These are phyloP conservation scores for Watsonalla binaria DNA, from an alignment of 2,888 invertebrate genomes.

Conservation along the genomic window DNA sequence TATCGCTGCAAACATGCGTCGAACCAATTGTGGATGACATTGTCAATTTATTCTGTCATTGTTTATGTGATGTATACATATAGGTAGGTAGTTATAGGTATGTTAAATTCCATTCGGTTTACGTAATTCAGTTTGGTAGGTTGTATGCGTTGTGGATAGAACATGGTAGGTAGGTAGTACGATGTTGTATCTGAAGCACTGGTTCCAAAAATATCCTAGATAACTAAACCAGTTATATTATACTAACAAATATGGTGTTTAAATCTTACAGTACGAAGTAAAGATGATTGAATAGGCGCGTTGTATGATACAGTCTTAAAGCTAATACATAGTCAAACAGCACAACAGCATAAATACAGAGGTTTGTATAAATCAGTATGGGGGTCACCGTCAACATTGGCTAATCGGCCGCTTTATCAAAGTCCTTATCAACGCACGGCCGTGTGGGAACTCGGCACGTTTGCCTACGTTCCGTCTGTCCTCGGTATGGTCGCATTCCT, in stretches of 20 bases:
- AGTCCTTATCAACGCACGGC: constrained; percentile 56
- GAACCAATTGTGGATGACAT: not conserved
- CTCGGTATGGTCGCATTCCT: constrained; percentile 58
- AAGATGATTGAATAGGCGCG: not conserved
- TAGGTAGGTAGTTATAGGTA: not conserved
- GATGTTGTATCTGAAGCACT: too few relatives aligned
- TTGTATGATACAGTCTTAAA: not conserved
- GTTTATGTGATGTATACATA: not conserved
- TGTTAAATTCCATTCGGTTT: not conserved
- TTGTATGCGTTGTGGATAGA: too few relatives aligned
- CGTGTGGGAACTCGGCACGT: constrained; percentile 35
- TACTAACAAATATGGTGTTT: too few relatives aligned
- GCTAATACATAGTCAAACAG: not conserved
- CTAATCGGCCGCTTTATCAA: constrained; percentile 70
- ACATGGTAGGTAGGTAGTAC: too few relatives aligned
- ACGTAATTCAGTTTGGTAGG: not conserved
- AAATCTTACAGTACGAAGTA: too few relatives aligned
- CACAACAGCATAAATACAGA: not conserved
- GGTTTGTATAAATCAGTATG: constrained; percentile 32
- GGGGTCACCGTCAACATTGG: constrained; percentile 58
- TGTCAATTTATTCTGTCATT: not conserved
- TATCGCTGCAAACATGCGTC: not conserved
- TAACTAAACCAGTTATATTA: too few relatives aligned
- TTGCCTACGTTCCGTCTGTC: constrained; percentile 24
- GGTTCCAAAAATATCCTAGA: too few relatives aligned